Evolutionary conservation across 1,140 invertebrate genomes (phyloP), one percentile per base, ranked within the genome.

Genomic region (Neodiprion lecontei): DNA sequence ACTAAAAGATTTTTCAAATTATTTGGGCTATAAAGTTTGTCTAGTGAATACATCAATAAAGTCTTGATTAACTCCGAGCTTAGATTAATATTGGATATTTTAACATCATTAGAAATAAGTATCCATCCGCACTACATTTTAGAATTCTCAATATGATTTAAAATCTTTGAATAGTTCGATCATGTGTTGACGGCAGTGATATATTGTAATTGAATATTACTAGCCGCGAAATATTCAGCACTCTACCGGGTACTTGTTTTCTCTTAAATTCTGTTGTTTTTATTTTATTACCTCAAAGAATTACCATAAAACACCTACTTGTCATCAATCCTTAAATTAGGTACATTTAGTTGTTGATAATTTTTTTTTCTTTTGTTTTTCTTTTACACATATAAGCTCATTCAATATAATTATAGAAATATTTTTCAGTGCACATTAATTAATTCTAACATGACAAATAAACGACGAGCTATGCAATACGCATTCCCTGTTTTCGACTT

Each of bases 331-430:
- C 81, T 87, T 86, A 88, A 66, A 81, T 78, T 87, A 87, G 79
- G 81, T 88, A 88, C 87, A 87, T 83, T 86, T 86, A 87, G 79
- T 82, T 87, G 86, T 86, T 82, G 79, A 84, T 87, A 86, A 78
- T 85, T 84, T 86, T 40, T 2, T 40, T 40, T 40, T 40, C 28
- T 40, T 40, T 40, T 5, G 28, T 40, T 40, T 40, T 40, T 40
- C 28, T 40, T 40, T 86, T 87, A 88, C 83, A 86, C 77, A 74
- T 84, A 87, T 88, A 88, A 88, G 87, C 87, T 88, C 87, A 88
- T 87, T 61, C 53, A 61, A 61, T 86, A 88, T 83, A 86, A 79
- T 87, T 84, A 86, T 82, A 79, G 81, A 86, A 87, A 87, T 81
- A 72, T 82, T 79, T 75, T 84, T 61, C 53, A 61, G 53, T 61